Base-by-base conservation (phyloP, 2,113 vertebrate genomes). In the Rhinoderma darwinii region DNA sequence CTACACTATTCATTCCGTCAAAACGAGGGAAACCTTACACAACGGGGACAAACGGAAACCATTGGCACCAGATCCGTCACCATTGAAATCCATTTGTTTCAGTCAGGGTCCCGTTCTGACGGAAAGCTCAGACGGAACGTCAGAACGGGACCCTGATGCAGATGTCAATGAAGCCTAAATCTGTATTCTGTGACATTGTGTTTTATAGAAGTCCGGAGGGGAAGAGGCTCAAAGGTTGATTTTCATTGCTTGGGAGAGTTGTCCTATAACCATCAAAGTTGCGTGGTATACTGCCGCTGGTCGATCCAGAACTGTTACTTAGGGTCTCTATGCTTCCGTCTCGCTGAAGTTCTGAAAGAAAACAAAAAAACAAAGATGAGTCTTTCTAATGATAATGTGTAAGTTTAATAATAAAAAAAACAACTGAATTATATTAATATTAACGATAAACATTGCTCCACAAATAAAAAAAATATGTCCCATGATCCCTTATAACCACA, bases 311-410 rank as follows among this genome's bases (percentile, higher is more conserved):
- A 93, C 98, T 99, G 95, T 99, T 99, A 91, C 98, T 99, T 89
- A 99, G 96, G 1, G 98, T 99, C 95, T 99, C 98, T 87, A 99
- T 99, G 95, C 98, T 99, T 93, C 98, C 98, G 93, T 99, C 98
- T 92, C 97, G 95, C 94, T 99, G 98, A 88, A 99, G 96, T 92
- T 99, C 98, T 97, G 94, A 86, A 93, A 91, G 7, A 84, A 89
- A 91, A 92, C 94, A 89, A 90, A 93, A 1, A 51, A 22, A 93
- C 94, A 90, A 91, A 89, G 47, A 41, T 76, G 22, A 51, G 39
- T 35, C 7, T 10, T 37, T 0, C 5, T 17, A 72, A 25, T 50
- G 27, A 72, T 50, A 54, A 66, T 30, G 7, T 20, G 4, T 9
- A 77, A 20, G 10, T 14, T 44, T 27, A 70, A 5, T 18, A 70